A percentile compares a stretch with the other conserved stretches of the same genome.
These are phyloP conservation scores for Callipepla californica DNA, from an alignment of 2,113 vertebrate genomes.

Conservation along the genomic window DNA sequence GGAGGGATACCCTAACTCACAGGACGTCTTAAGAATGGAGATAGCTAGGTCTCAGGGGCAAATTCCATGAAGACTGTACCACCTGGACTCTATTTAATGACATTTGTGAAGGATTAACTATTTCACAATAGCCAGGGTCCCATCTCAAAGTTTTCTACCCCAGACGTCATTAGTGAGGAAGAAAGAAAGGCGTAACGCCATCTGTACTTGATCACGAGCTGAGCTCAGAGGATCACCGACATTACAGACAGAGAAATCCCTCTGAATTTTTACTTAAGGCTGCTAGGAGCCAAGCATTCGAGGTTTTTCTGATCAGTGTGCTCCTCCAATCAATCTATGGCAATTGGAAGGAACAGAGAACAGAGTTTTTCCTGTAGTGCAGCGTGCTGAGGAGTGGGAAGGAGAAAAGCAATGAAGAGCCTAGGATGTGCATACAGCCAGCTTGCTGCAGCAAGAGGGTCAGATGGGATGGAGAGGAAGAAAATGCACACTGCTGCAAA, in stretches of 20 bases:
- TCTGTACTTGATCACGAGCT: constrained; percentile 33
- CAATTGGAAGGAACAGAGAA: not conserved
- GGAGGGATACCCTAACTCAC: not conserved
- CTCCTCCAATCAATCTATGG: not conserved
- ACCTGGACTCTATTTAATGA: constrained; percentile 51
- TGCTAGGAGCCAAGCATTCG: not conserved
- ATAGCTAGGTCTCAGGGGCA: not conserved
- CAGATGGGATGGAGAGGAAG: not conserved
- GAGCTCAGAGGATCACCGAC: constrained; percentile 46
- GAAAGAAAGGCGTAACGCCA: constrained; percentile 16
- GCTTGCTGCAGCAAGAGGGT: not conserved
- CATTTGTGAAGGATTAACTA: constrained; percentile 44
- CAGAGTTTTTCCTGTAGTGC: not conserved
- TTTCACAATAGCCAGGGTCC: constrained; percentile 27
- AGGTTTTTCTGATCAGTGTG: not conserved
- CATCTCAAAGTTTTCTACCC: constrained; percentile 29
- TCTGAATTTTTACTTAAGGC: not conserved
- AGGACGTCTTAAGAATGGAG: not conserved
- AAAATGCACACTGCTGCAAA: not conserved
- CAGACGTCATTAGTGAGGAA: not conserved
- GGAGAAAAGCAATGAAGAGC: not conserved
- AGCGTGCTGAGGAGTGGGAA: accelerated
- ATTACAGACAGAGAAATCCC: constrained; percentile 31
- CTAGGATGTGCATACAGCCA: not conserved
- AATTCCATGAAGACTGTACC: constrained; percentile 19